Evolutionary conservation across 2,113 vertebrate species (phyloP).

Genomic region (Lontra canadensis): DNA sequence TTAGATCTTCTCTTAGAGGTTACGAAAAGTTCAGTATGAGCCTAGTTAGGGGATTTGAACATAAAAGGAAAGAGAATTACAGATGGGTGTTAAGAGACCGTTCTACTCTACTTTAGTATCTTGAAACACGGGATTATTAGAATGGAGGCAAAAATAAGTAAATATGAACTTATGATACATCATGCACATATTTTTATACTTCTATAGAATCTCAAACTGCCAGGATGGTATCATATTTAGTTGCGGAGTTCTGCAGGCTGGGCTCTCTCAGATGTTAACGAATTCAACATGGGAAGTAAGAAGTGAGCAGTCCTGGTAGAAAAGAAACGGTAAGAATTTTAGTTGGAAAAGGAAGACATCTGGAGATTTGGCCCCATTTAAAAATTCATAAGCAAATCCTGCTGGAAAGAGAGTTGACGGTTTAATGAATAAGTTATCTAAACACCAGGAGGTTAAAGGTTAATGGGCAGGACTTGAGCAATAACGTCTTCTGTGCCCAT

Average conservation of each 20-base stretch:
- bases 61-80: not conserved
- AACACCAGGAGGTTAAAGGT: conserved; percentile 60
- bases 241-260: not conserved
- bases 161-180: not conserved
- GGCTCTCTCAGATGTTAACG: not conserved
- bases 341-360: not conserved
- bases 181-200: not conserved
- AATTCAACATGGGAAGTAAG: not conserved
- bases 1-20: not conserved
- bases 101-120: not conserved
- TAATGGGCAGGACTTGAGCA: conserved; percentile 24
- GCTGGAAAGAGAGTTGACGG: conserved; percentile 60
- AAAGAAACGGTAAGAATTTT: not conserved
- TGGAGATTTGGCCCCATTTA: conserved; percentile 38
- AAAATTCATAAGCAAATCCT: conserved; percentile 68
- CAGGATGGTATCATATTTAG: not conserved
- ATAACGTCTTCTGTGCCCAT: conserved; percentile 59
- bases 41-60: not conserved
- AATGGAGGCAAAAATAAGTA: not conserved
- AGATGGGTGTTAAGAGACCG: not conserved
- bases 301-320: not conserved
- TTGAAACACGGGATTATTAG: not conserved
- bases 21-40: not conserved
- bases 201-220: not conserved
- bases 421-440: conserved; percentile 67